A percentile compares a stretch with the other conserved stretches of the same genome.
These are phyloP conservation scores for Trematomus loennbergii DNA, from an alignment of 2,113 vertebrate species.

Conservation along the genomic window DNA sequence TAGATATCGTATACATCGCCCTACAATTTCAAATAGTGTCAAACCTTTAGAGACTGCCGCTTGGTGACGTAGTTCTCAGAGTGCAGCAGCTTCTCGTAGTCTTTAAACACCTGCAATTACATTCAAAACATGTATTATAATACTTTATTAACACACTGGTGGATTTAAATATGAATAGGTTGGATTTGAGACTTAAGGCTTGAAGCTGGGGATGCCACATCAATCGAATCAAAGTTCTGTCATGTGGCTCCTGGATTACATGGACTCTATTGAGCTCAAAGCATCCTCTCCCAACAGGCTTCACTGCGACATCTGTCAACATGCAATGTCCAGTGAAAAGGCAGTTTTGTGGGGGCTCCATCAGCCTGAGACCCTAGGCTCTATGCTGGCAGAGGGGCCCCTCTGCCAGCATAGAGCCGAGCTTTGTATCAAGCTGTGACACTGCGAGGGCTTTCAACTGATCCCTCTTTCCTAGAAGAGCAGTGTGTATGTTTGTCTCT, in stretches of 20 bases:
- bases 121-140: slow-evolving; percentile 9
- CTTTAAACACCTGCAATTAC: slow-evolving; percentile 90
- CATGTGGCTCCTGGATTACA: not conserved
- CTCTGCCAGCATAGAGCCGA: slow-evolving; percentile 32
- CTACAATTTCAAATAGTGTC: not conserved
- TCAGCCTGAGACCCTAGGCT: not conserved
- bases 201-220: not conserved
- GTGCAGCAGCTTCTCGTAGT: slow-evolving; percentile 96
- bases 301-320: slow-evolving; percentile 5
- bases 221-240: not conserved
- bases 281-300: not conserved
- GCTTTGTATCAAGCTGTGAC: slow-evolving; percentile 14
- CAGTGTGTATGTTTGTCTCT: too few species aligned
- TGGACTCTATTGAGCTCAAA: not conserved
- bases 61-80: slow-evolving; percentile 99
- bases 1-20: not conserved
- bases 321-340: not conserved
- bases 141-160: not conserved
- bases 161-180: too few species aligned
- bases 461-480: slow-evolving; percentile 44
- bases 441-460: slow-evolving; percentile 6
- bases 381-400: not conserved
- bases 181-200: too few species aligned
- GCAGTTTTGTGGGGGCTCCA: slow-evolving; percentile 11
- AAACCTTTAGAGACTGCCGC: slow-evolving; percentile 97